These are phyloP conservation scores for Olivierus martensii DNA, from an alignment of 1,140 invertebrate genomes.

Conservation along the genomic window DNA sequence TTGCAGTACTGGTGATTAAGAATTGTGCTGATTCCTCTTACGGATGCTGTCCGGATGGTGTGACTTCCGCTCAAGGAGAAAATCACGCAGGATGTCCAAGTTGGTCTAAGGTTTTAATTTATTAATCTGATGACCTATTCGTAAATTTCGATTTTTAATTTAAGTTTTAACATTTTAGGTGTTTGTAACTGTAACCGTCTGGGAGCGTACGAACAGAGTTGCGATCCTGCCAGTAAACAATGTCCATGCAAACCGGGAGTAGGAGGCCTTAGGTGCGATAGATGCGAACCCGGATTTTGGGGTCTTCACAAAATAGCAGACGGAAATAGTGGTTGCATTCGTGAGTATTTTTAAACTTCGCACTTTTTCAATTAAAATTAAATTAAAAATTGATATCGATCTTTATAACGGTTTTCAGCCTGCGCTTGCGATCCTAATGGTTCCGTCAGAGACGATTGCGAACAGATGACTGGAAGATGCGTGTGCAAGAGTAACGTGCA, in stretches of 20 bases:
- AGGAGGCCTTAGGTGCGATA: slow-evolving; percentile 69
- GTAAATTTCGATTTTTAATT: background rate
- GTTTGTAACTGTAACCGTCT: slow-evolving; percentile 33
- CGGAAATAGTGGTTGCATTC: slow-evolving; percentile 69
- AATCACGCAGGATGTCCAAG: slow-evolving; percentile 60
- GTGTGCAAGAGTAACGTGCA: slow-evolving; percentile 56
- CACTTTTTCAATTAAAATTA: too few relatives aligned
- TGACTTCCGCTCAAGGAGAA: slow-evolving; percentile 60
- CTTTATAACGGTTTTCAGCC: slow-evolving; percentile 38
- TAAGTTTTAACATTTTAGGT: slow-evolving; percentile 1
- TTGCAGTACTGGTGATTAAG: slow-evolving; percentile 22
- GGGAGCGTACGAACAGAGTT: slow-evolving; percentile 45
- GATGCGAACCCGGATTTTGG: slow-evolving; percentile 54
- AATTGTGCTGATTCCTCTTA: slow-evolving; percentile 27
- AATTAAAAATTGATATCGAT: too few relatives aligned
- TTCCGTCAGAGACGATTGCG: slow-evolving; percentile 61
- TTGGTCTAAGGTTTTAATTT: slow-evolving; percentile 4
- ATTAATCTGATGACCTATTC: background rate
- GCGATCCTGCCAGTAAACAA: slow-evolving; percentile 60
- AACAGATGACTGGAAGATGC: slow-evolving; percentile 68
- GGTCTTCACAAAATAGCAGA: slow-evolving; percentile 66
- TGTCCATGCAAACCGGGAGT: slow-evolving; percentile 75
- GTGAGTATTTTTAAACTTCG: slow-evolving; percentile 44
- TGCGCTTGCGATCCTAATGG: slow-evolving; percentile 63
- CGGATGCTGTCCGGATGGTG: slow-evolving; percentile 76